phyloP scores from a whole-genome alignment of 1,140 invertebrate species.

The Anastrepha ludens region DNA sequence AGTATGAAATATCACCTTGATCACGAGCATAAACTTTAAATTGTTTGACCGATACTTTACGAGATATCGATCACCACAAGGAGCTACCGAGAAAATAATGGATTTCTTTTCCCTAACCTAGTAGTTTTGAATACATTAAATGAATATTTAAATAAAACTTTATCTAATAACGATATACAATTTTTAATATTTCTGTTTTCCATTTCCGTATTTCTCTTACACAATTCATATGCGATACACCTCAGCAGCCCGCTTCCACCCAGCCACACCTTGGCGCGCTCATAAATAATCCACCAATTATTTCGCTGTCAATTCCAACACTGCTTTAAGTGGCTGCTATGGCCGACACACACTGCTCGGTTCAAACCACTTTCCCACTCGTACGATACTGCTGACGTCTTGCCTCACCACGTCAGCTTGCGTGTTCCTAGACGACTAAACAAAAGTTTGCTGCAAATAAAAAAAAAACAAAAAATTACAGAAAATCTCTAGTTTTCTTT shows the following conservation, averaged over 20 bases:
- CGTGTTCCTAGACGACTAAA: constrained; percentile 34
- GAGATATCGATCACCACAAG: too few species aligned
- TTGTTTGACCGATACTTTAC: too few species aligned
- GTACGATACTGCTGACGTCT: not conserved
- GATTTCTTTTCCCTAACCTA: too few species aligned
- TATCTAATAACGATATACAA: too few species aligned
- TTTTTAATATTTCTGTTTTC: too few species aligned
- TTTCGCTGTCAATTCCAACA: constrained; percentile 74
- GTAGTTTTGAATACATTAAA: too few species aligned
- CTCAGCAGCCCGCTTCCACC: not conserved
- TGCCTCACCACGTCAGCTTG: not conserved
- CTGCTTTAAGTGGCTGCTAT: constrained; percentile 60
- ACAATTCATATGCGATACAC: too few species aligned
- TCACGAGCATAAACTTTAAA: too few species aligned
- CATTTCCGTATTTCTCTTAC: too few species aligned
- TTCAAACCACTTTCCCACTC: not conserved
- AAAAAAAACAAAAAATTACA: not conserved
- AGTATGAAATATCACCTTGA: too few species aligned
- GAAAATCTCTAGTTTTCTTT: not conserved
- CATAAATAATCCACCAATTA: constrained; percentile 74
- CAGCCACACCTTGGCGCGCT: not conserved
- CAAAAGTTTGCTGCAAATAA: constrained; percentile 41
- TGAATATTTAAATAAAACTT: too few species aligned
- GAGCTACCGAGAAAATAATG: too few species aligned
- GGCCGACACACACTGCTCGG: not conserved